Evolutionary conservation across 1,140 invertebrate species (phyloP).

Genomic region (Drosophila biarmipes): DNA sequence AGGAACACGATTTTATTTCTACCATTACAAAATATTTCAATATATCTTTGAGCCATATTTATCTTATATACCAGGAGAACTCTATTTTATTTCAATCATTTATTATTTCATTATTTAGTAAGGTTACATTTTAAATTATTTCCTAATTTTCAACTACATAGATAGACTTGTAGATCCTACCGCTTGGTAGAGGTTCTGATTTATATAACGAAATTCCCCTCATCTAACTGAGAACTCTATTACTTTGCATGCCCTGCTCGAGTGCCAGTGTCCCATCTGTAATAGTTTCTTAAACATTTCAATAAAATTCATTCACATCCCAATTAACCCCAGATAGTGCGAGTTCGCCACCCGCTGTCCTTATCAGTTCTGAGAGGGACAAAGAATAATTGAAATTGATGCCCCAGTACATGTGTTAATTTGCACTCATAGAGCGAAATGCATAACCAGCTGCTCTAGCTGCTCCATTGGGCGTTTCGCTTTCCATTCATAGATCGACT

Average conservation of each 20-base stretch:
- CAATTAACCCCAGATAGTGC: constrained; percentile 31
- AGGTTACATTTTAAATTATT: too few species aligned
- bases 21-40: background rate
- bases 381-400: constrained; percentile 57
- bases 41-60: too few species aligned
- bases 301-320: constrained; percentile 25
- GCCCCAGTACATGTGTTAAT: constrained; percentile 60
- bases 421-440: constrained; percentile 54
- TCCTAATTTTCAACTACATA: too few species aligned
- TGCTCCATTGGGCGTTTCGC: constrained; percentile 34
- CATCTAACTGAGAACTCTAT: background rate
- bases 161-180: too few species aligned
- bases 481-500: constrained; percentile 54
- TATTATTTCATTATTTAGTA: too few species aligned
- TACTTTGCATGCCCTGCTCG: constrained; percentile 6
- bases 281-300: constrained; percentile 38
- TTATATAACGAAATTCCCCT: background rate
- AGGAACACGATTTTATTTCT: background rate
- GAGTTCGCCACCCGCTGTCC: constrained; percentile 19
- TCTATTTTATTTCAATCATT: too few species aligned
- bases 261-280: background rate
- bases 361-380: constrained; percentile 43
- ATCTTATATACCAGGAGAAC: too few species aligned
- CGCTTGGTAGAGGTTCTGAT: too few species aligned
- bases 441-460: constrained; percentile 49